Base-by-base conservation (phyloP, 1,140 invertebrate species). In the Oryzaephilus surinamensis region DNA sequence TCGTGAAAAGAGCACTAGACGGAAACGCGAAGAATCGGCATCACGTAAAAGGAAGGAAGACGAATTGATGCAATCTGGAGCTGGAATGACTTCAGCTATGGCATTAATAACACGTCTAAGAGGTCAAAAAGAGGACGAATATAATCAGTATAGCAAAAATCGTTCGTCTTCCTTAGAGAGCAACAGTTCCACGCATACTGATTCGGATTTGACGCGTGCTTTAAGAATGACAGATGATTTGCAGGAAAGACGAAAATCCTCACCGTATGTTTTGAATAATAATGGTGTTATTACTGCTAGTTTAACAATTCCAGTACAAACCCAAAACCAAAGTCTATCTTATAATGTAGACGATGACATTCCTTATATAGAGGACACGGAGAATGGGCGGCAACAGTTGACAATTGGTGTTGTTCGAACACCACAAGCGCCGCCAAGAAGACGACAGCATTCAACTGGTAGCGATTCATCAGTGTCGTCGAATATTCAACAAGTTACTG, bases 221-320 rank as follows among this genome's bases (percentile, higher is more conserved):
- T 29, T 48, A 19, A 26, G 38, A 31, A 43, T 36, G 24, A 36
- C 20, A n/a, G 63, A 70, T 32, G 67, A 68, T 0, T n/a, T n/a
- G n/a, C n/a, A n/a, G 5, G 66, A 70, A 33, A 55, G 70, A 27
- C 56, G 70, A 43, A 60, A 60, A 48, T 71, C 69, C 0, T 67
- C 68, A 0, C 67, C 70, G 1, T 69, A 57, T 43, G 23, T 52
- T n/a, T 32, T 58, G 20, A 66, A 71, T 51, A 64, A 67, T 45
- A 59, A 57, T 50, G 76, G 77, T 52, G 76, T 87, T 3, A 84
- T 90, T 45, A 85, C 81, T 1, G 84, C 83, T 0, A 85, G 79
- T 48, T 68, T 89, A 3, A 84, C 80, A 42, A 83, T 88, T 57
- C 79, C 81, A 1, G 66, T 64, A 65, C 78, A 64, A 64, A 71